Evolutionary conservation across 2,888 invertebrate genomes (phyloP), one percentile per base, ranked within the genome.

Genomic region (Polylopha cassiicola): DNA sequence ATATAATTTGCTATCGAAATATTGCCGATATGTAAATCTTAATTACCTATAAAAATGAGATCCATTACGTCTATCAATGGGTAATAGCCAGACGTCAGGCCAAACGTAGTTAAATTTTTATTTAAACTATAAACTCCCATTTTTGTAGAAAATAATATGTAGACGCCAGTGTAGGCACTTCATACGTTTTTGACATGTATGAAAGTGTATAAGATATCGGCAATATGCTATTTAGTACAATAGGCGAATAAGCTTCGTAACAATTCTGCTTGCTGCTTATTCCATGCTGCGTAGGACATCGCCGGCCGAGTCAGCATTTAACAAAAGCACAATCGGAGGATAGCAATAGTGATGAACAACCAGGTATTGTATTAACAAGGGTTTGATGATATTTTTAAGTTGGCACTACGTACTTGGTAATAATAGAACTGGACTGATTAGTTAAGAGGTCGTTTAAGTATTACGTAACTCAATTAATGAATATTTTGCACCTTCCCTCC

Each of bases 301-400:
- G 87, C 58, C 69, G 86, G 53, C 72, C 86, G 50, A 81, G 84
- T 55, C 84, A 79, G 45, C 82, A 85, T 70, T 73, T 88, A 59
- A 77, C 87, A 51, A 90, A 90, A 73, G 85, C 88, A 51, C 87
- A 87, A 43, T 90, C 90, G 0, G 89, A 90, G 58, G 91, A 91
- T 50, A 90, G 89, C 72, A 88, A 86, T 65, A 88, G 87, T 48
- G 90, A 90, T 51, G 90, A 90, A 50, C 89, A 71, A 53, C 60
- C 63, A 63, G 67, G 67, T 68, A 55, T 58, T 10, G 29, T 17
- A 13, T 9, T 13, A 3, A 8, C 6, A 33, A 15, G 10, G 7
- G 6, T 8, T 16, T 1, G 2, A 11, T 20, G 9, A 11, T 24
- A 2, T 28, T 26, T 23, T 31, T 7, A 4, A 14, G 65, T 64